A percentile compares a stretch with the other conserved stretches of the same genome.
These are phyloP conservation scores for Ataeniobius toweri DNA, from an alignment of 2,797 vertebrate genomes.

Conservation along the genomic window DNA sequence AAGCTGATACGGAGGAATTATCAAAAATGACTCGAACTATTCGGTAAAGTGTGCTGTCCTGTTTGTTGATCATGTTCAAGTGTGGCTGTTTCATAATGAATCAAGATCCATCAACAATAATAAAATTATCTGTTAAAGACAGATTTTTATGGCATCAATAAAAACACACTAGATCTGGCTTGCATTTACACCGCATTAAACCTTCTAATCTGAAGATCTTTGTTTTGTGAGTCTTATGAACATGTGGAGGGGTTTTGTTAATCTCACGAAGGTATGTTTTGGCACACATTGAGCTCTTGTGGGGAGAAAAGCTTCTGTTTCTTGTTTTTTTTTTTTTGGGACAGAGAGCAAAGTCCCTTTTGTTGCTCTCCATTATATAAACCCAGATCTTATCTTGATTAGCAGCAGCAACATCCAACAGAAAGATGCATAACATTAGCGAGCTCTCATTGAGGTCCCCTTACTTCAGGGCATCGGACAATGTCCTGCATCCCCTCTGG, in stretches of 20 bases:
- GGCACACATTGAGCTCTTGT: conserved; percentile 5
- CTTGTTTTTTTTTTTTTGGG: conserved; percentile 9
- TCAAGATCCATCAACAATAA: neutral
- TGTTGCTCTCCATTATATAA: conserved; percentile 50
- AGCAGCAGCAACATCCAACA: conserved; percentile 12
- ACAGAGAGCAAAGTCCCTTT: conserved; percentile 39
- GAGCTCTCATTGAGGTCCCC: conserved; percentile 34
- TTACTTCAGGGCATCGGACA: conserved; percentile 38
- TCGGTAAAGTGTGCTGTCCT: neutral
- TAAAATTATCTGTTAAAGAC: neutral
- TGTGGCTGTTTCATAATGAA: neutral
- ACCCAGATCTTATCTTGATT: conserved; percentile 21
- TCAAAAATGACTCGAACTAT: neutral
- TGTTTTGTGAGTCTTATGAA: neutral
- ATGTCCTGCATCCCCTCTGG: conserved; percentile 75
- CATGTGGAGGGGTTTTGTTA: conserved; percentile 24
- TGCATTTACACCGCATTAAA: neutral
- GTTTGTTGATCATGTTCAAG: neutral
- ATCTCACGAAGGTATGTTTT: conserved; percentile 38
- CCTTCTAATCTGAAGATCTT: neutral
- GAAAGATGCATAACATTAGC: conserved; percentile 69
- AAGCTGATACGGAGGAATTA: neutral
- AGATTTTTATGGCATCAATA: neutral
- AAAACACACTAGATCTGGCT: neutral
- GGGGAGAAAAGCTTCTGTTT: neutral